These are phyloP conservation scores for Phalacrocorax aristotelis DNA, from an alignment of 2,113 vertebrate genomes.

Conservation along the genomic window DNA sequence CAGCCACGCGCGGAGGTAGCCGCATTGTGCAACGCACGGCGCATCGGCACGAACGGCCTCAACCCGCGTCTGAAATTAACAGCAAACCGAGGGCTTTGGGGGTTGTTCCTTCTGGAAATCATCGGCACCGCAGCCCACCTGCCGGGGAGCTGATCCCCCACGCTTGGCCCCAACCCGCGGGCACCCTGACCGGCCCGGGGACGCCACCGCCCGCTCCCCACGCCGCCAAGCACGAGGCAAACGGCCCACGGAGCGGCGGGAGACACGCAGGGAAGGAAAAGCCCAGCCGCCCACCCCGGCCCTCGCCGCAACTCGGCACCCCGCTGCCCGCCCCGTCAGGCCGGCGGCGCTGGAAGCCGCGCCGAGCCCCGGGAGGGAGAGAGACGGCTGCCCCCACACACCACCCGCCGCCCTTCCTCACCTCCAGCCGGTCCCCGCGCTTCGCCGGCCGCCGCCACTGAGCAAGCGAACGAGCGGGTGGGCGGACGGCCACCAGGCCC, in stretches of 20 bases:
- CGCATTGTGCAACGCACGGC: too few species aligned
- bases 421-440: too few species aligned
- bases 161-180: background rate
- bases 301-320: too few species aligned
- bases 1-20: accelerated
- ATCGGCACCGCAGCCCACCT: background rate
- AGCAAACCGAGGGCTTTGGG: accelerated
- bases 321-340: background rate
- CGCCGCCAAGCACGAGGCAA: background rate
- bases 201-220: background rate
- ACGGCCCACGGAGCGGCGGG: too few species aligned
- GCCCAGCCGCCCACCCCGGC: background rate
- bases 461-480: too few species aligned
- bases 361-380: background rate
- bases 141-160: background rate
- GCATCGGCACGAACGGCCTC: background rate
- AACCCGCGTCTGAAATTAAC: background rate
- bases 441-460: too few species aligned
- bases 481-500: too few species aligned
- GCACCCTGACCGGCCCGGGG: background rate
- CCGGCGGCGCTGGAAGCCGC: background rate
- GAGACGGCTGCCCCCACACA: too few species aligned
- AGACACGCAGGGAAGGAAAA: background rate
- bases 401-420: too few species aligned
- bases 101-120: background rate